Base-by-base conservation (phyloP, 2,888 invertebrate genomes). In the Tinea trinotella region DNA sequence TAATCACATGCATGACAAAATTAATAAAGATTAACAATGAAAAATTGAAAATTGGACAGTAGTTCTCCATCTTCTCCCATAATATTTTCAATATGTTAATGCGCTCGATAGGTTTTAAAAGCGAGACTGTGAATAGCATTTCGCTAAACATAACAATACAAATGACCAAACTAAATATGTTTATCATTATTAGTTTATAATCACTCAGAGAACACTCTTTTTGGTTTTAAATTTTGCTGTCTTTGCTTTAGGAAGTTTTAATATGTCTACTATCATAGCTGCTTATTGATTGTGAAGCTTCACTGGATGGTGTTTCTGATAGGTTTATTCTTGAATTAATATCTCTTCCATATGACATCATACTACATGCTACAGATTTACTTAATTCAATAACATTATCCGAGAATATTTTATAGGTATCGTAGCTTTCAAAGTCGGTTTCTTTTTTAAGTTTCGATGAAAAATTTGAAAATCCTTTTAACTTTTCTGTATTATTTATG, bases 401-500 rank as follows among this genome's bases (percentile, higher is more conserved):
- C 2, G 30, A 7, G 7, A 30, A 30, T 1, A 30, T 2, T 30
- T 30, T 30, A 30, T 10, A 30, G n/a, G 9, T 30, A n/a, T 30
- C 30, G 2, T 7, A 30, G n/a, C 30, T 30, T 7, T 7, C 4
- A 30, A 2, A 7, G 30, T 22, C 7, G 7, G 30, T 30, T 30
- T 10, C 17, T 3, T 40, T 40, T 40, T 6, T 40, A 12, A 13
- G 10, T 40, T 74, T 64, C 56, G 63, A 68, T 74, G 80, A 77
- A 54, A 78, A 62, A 60, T 71, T 64, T 4, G 72, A 72, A 57
- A 81, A 76, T 57, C 81, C 77, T 17, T 71, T 64, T 18, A 80
- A 65, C 60, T 76, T 81, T 1, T 77, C 77, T 62, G 79, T 72
- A 68, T 80, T 80, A 55, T 59, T 62, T 10, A 80, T 61, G 59